A percentile compares a stretch with the other conserved stretches of the same genome.
These are phyloP conservation scores for Podiceps cristatus DNA, from an alignment of 2,113 vertebrate species.

Conservation along the genomic window DNA sequence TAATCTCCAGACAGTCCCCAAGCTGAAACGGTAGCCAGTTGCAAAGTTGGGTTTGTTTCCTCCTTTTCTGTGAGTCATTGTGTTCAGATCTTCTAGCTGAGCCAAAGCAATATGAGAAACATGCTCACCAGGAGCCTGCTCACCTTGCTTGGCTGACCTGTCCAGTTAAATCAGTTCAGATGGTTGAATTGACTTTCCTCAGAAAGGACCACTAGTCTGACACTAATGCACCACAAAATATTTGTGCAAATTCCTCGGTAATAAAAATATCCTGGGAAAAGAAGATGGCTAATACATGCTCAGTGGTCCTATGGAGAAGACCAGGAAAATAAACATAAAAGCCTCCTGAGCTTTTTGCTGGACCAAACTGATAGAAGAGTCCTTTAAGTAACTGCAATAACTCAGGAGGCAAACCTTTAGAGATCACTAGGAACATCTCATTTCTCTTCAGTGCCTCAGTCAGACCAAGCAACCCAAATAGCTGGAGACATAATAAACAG, in stretches of 20 bases:
- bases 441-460: neutral
- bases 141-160: conserved; percentile 35
- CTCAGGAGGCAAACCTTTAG: neutral
- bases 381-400: neutral
- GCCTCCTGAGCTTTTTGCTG: neutral
- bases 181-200: neutral
- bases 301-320: neutral
- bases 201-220: neutral
- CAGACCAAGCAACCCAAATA: neutral
- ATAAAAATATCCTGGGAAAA: neutral
- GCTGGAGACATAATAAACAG: neutral
- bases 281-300: neutral
- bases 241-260: neutral
- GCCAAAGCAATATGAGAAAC: neutral
- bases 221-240: neutral
- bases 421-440: neutral
- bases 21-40: neutral
- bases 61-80: conserved; percentile 1
- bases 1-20: neutral
- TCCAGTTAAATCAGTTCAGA: neutral
- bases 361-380: neutral
- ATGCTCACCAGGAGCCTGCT: neutral
- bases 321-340: neutral
- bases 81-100: neutral
- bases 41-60: conserved; percentile 10